A percentile compares a stretch with the other conserved stretches of the same genome.
These are phyloP conservation scores for Ploceus nigricollis DNA, from an alignment of 2,113 vertebrate species.

Conservation along the genomic window DNA sequence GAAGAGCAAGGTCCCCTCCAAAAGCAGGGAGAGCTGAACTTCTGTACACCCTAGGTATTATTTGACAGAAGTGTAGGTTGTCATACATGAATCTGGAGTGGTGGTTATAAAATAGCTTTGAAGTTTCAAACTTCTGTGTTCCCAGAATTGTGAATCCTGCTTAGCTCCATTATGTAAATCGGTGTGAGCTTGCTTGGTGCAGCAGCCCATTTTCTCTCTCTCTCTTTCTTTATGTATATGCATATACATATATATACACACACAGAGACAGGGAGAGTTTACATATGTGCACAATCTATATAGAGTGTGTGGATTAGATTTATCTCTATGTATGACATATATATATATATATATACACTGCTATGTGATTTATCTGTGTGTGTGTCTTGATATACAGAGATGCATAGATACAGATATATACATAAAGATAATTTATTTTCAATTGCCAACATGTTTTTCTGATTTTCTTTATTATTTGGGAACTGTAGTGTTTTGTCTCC, in stretches of 20 bases:
- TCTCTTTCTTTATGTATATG: neutral
- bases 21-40: neutral
- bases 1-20: neutral
- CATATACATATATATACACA: fast-evolving
- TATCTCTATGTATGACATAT: neutral
- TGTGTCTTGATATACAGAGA: neutral
- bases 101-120: neutral
- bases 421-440: neutral
- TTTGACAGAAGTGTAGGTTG: neutral
- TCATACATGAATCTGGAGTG: neutral
- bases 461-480: neutral
- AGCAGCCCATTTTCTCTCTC: neutral
- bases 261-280: neutral
- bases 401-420: neutral
- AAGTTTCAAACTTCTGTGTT: neutral
- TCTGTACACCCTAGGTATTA: neutral
- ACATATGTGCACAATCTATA: neutral
- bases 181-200: neutral
- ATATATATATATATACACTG: no score
- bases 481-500: neutral
- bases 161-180: neutral
- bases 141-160: neutral
- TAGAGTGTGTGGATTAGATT: neutral
- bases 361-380: neutral
- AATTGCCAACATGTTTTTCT: neutral